Conservation (phyloP, 2,797 vertebrate genomes). For the Lutjanus campechanus region DNA sequence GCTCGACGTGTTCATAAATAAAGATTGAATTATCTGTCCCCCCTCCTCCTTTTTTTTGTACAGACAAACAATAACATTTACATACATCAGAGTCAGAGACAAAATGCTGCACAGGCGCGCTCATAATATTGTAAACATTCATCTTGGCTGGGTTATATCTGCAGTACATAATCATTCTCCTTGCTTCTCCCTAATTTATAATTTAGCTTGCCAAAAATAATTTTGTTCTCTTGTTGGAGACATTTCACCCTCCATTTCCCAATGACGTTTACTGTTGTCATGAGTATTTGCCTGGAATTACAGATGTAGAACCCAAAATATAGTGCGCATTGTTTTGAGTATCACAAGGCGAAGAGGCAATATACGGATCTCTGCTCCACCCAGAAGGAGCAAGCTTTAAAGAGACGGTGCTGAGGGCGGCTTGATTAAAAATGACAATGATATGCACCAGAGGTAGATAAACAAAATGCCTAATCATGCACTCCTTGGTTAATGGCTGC, state of each 20-base stretch:
- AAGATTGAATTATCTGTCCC: constrained; percentile 8
- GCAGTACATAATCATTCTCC: constrained; percentile 1
- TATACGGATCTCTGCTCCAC: constrained; percentile 21
- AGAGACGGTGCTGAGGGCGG: constrained; percentile 35
- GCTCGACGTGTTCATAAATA: constrained; percentile 5
- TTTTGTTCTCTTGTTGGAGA: constrained; percentile 42
- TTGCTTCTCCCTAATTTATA: constrained; percentile 44
- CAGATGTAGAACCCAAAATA: background rate
- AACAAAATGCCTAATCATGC: constrained; percentile 78
- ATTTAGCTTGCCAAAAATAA: constrained; percentile 49
- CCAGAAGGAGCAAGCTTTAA: constrained; percentile 28
- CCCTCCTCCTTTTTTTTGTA: background rate
- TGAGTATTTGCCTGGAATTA: constrained; percentile 28
- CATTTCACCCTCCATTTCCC: constrained; percentile 63
- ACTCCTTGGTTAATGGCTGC: constrained; percentile 64
- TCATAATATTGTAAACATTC: background rate
- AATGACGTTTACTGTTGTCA: constrained; percentile 26
- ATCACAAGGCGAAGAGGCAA: constrained; percentile 3
- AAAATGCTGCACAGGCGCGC: constrained; percentile 4
- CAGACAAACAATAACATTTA: background rate
- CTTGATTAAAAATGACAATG: constrained; percentile 74
- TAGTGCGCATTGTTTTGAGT: constrained; percentile 3
- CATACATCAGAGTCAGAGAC: background rate
- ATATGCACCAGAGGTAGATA: constrained; percentile 71
- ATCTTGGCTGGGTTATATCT: background rate